Evolutionary conservation across 1,140 invertebrate species (phyloP).

Genomic region (Drosophila littoralis): DNA sequence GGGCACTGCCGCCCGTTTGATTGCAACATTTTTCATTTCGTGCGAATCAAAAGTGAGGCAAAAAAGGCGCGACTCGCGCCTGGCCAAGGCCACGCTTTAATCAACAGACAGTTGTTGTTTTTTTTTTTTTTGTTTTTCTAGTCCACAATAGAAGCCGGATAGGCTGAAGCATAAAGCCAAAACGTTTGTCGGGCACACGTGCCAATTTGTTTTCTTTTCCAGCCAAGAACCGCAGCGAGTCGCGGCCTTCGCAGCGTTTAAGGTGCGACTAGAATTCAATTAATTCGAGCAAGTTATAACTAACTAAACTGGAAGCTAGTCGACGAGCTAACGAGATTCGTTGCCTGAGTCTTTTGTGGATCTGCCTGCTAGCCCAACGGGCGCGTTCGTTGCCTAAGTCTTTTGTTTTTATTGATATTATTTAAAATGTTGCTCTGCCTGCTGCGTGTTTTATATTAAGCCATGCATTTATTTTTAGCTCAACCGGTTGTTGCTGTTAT

Average conservation of each 20-base stretch:
- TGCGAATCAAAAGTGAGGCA: conserved; percentile 69
- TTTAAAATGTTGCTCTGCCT: background rate
- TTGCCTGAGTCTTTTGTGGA: conserved; percentile 55
- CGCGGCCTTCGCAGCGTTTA: conserved; percentile 56
- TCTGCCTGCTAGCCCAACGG: too few relatives aligned
- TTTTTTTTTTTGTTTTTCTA: conserved; percentile 17
- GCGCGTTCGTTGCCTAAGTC: conserved; percentile 30
- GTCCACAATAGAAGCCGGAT: conserved; percentile 17
- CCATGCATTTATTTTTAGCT: conserved; percentile 57
- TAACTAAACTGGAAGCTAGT: conserved; percentile 29
- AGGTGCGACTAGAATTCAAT: conserved; percentile 66
- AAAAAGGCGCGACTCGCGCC: conserved; percentile 57
- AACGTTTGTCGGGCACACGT: conserved; percentile 64
- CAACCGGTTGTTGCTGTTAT: conserved; percentile 64
- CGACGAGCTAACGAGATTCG: conserved; percentile 39
- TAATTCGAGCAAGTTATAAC: conserved; percentile 62
- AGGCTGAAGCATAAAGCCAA: conserved; percentile 1
- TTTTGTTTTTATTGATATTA: conserved; percentile 50
- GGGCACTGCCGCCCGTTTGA: conserved; percentile 32
- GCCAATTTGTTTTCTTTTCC: conserved; percentile 36
- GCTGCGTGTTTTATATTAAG: conserved; percentile 13
- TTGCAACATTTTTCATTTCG: conserved; percentile 65
- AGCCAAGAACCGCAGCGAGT: conserved; percentile 47
- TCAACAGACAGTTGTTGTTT: conserved; percentile 51
- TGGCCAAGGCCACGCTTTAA: conserved; percentile 66